Conservation (phyloP, 1,140 invertebrate genomes). For the Nylanderia fulva region DNA sequence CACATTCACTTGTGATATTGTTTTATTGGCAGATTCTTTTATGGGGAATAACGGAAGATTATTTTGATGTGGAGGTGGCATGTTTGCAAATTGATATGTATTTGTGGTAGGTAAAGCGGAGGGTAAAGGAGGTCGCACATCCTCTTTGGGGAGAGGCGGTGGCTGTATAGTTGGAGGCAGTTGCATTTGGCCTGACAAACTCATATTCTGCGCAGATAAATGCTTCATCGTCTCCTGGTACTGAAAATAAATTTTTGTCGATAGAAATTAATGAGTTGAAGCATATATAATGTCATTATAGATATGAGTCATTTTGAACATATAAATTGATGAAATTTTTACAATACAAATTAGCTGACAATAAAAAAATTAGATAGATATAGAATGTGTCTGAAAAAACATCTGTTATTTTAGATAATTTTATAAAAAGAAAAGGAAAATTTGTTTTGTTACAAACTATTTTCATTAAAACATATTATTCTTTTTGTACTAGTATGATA, state of each 20-base stretch:
- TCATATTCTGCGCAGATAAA: slow-evolving; percentile 82
- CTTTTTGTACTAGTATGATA: background rate
- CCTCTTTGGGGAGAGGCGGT: slow-evolving; percentile 83
- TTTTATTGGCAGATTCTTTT: slow-evolving; percentile 64
- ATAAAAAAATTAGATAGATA: slow-evolving; percentile 5
- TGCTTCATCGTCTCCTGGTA: slow-evolving; percentile 88
- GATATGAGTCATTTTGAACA: background rate
- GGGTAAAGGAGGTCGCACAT: slow-evolving; percentile 83
- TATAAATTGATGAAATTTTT: background rate
- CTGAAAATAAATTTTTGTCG: slow-evolving; percentile 81
- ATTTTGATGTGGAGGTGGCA: slow-evolving; percentile 83
- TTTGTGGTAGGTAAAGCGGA: slow-evolving; percentile 70
- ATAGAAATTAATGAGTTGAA: slow-evolving; percentile 56
- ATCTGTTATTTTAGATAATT: slow-evolving; percentile 10
- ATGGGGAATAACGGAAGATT: slow-evolving; percentile 81
- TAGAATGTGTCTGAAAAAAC: background rate
- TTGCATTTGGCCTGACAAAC: slow-evolving; percentile 79
- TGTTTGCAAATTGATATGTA: slow-evolving; percentile 76
- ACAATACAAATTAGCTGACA: slow-evolving; percentile 27
- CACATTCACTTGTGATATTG: slow-evolving; percentile 69
- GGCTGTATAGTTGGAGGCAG: slow-evolving; percentile 79
- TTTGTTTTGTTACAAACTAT: background rate
- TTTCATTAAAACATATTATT: background rate
- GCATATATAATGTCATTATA: background rate
- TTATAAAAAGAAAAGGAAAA: background rate